Evolutionary conservation across 2,113 vertebrate genomes (phyloP), one percentile per base, ranked within the genome.

Genomic region (Pavo muticus): DNA sequence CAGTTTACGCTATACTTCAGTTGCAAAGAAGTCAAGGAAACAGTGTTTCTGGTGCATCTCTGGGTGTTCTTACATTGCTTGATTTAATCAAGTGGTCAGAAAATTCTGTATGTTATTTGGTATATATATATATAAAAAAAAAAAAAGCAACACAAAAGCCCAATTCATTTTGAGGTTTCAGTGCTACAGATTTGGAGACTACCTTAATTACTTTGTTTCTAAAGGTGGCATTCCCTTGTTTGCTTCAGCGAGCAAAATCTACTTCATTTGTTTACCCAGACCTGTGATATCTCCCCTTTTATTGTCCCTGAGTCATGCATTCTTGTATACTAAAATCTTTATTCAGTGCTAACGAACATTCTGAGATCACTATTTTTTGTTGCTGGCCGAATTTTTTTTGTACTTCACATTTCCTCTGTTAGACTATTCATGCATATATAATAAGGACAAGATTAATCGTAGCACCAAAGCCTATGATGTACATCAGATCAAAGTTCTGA

Each of bases 401-500:
- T 87, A 39, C 50, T 92, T 90, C 3, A 0, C 44, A 19, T 87
- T 93, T 47, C 23, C 14, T 48, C 40, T 25, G 60, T 83, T 69
- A 77, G 64, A 60, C 47, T 72, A 75, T 6, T 50, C 48, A 60
- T 80, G 45, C 8, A 23, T 75, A 25, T 87, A 91, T 94, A 93
- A 90, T 86, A 74, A n/a, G 37, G 88, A 30, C 35, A 90, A 71
- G 35, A 45, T 83, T 83, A 85, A 29, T 52, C 44, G 78, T 88
- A 77, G 40, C 86, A 47, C 50, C 70, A 77, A 73, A 80, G 65
- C 54, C 70, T 72, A 23, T 74, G 77, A 68, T 81, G 7, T 92
- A 52, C 45, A 92, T 91, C 71, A 61, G 74, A 93, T 96, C 80
- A 88, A 87, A 93, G 90, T 69, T 83, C n/a, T 95, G 40, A 91